phyloP scores from a whole-genome alignment of 2,888 invertebrate genomes.

The Drosophila greeni region DNA sequence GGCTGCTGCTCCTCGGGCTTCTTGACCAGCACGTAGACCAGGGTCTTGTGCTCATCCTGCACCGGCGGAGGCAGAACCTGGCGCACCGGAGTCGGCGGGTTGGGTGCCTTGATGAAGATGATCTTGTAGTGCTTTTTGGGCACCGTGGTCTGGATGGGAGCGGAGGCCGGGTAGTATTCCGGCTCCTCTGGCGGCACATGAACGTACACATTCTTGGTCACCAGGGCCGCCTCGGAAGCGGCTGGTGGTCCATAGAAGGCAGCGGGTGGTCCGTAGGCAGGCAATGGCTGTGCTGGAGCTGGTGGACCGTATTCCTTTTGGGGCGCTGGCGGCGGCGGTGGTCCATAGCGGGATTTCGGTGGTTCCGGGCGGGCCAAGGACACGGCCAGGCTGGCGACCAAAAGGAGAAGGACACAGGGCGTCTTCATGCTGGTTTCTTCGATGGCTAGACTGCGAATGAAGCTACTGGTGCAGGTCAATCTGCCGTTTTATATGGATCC shows the following conservation, averaged over 20 bases:
- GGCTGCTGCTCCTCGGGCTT: conserved; percentile 92
- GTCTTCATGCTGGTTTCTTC: conserved; percentile 50
- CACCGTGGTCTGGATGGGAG: conserved; percentile 79
- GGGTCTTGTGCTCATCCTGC: conserved; percentile 92
- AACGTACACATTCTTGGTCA: conserved; percentile 80
- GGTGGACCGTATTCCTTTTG: conserved; percentile 77
- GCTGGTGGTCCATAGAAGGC: conserved; percentile 77
- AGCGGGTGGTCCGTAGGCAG: conserved; percentile 77
- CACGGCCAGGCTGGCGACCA: conserved; percentile 77
- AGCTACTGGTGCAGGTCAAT: conserved; percentile 55
- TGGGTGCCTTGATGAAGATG: conserved; percentile 81
- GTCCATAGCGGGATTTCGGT: conserved; percentile 76
- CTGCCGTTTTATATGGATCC: conserved; percentile 56
- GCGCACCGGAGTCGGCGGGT: conserved; percentile 79
- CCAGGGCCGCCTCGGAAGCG: conserved; percentile 68
- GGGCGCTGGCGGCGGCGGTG: conserved; percentile 72
- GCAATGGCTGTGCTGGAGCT: conserved; percentile 69
- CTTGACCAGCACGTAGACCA: conserved; percentile 92
- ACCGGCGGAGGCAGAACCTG: conserved; percentile 83
- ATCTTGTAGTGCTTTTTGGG: conserved; percentile 82
- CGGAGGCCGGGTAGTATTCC: conserved; percentile 76
- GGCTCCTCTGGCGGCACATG: conserved; percentile 82
- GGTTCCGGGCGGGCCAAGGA: conserved; percentile 79
- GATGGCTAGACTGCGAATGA: conserved; percentile 61
- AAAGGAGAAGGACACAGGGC: conserved; percentile 53